Base-by-base conservation (phyloP, 2,888 invertebrate species). In the Embidobia sp. region DNA sequence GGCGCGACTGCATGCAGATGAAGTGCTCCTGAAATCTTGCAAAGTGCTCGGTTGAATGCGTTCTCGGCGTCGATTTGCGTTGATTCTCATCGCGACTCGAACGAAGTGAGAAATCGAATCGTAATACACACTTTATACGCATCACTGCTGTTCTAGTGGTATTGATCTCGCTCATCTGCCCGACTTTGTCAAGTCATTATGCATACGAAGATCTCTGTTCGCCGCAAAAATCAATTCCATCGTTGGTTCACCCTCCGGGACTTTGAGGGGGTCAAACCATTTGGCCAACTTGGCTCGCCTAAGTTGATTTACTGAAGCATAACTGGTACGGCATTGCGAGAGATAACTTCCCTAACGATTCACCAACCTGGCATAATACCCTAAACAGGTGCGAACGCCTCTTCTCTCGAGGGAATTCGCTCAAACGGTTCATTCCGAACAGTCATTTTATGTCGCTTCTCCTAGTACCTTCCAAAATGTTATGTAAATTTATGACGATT, bases 91-190 rank as follows among this genome's bases (percentile, higher is more conserved):
- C 31, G 49, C 40, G 40, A 70, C 63, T 70, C 33, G 70, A 66
- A 33, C 59, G 48, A 64, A 46, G 76, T 70, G 76, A 76, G 76
- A 76, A 77, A 77, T 76, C 76, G 70, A 76, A 76, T 72, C 31
- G 72, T 66, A 77, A 64, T 66, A 64, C 51, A 77, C 76, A 70
- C 57, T 69, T 64, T 70, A 70, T 53, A 64, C 61, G 59, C 48
- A 42, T 67, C 77, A 19, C 48, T 46, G 66, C 53, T 77, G 55
- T 67, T 67, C 44, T 61, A 46, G 66, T 6, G 35, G 16, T 73
- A 77, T 77, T 61, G 72, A 72, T 77, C 42, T 63, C 49, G 16
- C 46, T 67, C 61, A 67, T 72, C 72, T 67, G 49, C 26, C 55
- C 13, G 33, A 42, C 49, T 22, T 42, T 49, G 48, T 35, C 35